Percentiles rank a stretch among this genome's conserved stretches.
phyloP scores from a whole-genome alignment of 2,888 invertebrate genomes.

The Nudaria mundana region DNA sequence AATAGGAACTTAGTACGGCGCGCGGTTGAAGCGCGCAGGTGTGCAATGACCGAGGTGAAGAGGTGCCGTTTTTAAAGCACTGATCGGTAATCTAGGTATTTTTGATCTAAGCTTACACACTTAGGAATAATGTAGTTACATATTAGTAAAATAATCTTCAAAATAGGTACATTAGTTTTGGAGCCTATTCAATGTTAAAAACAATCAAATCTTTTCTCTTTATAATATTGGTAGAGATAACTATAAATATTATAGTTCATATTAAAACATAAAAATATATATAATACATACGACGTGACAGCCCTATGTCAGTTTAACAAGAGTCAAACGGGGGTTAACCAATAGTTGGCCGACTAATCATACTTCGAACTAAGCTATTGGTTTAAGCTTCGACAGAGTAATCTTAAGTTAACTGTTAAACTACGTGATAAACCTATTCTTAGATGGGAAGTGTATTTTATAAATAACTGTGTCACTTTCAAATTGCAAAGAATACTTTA shows the following conservation, averaged over 20 bases:
- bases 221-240: too few relatives aligned
- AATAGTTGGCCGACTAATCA: slow-evolving; percentile 56
- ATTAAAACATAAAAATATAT: background rate
- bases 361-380: slow-evolving; percentile 52
- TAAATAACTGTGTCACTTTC: background rate
- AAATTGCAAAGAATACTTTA: background rate
- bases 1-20: too few relatives aligned
- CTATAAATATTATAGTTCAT: background rate
- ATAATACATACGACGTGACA: slow-evolving; percentile 16
- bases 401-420: slow-evolving; percentile 49
- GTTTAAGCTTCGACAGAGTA: slow-evolving; percentile 46
- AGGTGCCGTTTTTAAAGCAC: too few relatives aligned
- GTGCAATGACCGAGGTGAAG: too few relatives aligned
- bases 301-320: slow-evolving; percentile 44
- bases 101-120: too few relatives aligned
- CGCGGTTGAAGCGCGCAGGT: too few relatives aligned
- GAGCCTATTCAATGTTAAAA: too few relatives aligned
- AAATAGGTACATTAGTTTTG: too few relatives aligned
- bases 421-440: slow-evolving; percentile 28
- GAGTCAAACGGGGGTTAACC: slow-evolving; percentile 55
- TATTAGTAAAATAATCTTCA: too few relatives aligned
- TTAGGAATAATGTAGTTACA: too few relatives aligned
- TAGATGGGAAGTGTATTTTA: background rate
- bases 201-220: too few relatives aligned
- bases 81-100: too few relatives aligned